Conservation (phyloP, 2,888 invertebrate species). For the Andrena hattorfiana region DNA sequence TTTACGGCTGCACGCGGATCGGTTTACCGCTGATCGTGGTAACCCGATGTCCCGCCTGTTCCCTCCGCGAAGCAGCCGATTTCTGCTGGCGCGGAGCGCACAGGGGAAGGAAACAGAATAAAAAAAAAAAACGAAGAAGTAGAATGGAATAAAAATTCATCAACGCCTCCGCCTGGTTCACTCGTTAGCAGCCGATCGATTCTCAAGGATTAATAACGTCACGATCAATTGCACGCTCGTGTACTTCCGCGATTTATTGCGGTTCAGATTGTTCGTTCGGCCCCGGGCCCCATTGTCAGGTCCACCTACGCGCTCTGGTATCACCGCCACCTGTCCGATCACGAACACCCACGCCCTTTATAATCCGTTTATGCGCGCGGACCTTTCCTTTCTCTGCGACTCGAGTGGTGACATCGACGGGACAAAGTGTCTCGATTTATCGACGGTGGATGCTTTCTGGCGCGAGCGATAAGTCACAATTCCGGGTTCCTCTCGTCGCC, state of each 20-base stretch:
- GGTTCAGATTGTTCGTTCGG: too few relatives aligned
- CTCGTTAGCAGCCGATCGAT: background rate
- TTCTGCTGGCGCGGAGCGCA: background rate
- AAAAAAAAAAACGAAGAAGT: background rate
- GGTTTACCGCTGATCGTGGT: constrained; percentile 53
- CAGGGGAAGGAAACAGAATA: background rate
- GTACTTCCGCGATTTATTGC: constrained; percentile 13
- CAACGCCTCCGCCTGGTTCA: background rate
- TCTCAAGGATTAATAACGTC: background rate
- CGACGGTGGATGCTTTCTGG: too few relatives aligned
- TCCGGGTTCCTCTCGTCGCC: too few relatives aligned
- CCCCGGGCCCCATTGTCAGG: constrained; percentile 13
- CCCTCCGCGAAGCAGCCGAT: background rate
- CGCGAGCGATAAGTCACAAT: too few relatives aligned
- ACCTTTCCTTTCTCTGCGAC: background rate
- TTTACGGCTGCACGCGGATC: constrained; percentile 39
- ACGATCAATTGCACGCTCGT: constrained; percentile 9
- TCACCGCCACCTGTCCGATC: constrained; percentile 36
- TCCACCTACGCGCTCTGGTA: constrained; percentile 24
- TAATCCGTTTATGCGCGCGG: constrained; percentile 5
- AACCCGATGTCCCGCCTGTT: background rate
- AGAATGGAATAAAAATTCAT: background rate
- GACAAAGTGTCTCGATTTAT: too few relatives aligned
- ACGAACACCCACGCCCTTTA: constrained; percentile 29
- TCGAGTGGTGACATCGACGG: background rate